Evolutionary conservation across 2,797 vertebrate species (phyloP).

Genomic region (Trachurus trachurus): DNA sequence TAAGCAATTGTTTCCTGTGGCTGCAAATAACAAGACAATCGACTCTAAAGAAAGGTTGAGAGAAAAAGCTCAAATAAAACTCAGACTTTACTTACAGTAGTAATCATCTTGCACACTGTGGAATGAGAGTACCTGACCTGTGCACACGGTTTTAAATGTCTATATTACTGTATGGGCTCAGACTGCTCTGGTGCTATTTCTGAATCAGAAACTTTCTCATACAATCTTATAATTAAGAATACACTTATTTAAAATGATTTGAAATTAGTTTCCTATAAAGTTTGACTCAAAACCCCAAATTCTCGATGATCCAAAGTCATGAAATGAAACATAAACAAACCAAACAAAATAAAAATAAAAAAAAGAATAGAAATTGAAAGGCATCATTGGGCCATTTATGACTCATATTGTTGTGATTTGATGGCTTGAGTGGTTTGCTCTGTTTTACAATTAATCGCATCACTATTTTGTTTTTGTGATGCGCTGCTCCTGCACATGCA

Average conservation of each 20-base stretch:
- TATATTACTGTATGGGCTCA: background rate
- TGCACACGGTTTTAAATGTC: slow-evolving; percentile 11
- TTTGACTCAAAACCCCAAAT: background rate
- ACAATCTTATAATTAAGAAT: background rate
- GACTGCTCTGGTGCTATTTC: background rate
- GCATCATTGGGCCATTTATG: background rate
- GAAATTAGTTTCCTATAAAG: background rate
- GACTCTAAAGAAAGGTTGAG: slow-evolving; percentile 28
- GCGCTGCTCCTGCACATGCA: background rate
- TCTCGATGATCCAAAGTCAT: background rate
- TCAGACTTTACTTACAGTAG: background rate
- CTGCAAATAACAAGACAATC: slow-evolving; percentile 56
- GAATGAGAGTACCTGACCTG: background rate
- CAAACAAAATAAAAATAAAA: background rate
- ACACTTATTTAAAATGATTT: background rate
- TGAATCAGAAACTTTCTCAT: background rate
- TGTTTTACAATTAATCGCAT: too few species aligned
- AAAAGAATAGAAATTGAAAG: background rate
- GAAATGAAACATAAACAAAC: background rate
- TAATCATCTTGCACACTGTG: background rate
- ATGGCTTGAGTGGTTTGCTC: background rate
- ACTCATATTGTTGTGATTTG: background rate
- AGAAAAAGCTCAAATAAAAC: background rate
- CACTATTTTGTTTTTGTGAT: background rate
- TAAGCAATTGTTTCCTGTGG: slow-evolving; percentile 49